Evolutionary conservation across 2,113 vertebrate species (phyloP).

Genomic region (Chunga burmeisteri): DNA sequence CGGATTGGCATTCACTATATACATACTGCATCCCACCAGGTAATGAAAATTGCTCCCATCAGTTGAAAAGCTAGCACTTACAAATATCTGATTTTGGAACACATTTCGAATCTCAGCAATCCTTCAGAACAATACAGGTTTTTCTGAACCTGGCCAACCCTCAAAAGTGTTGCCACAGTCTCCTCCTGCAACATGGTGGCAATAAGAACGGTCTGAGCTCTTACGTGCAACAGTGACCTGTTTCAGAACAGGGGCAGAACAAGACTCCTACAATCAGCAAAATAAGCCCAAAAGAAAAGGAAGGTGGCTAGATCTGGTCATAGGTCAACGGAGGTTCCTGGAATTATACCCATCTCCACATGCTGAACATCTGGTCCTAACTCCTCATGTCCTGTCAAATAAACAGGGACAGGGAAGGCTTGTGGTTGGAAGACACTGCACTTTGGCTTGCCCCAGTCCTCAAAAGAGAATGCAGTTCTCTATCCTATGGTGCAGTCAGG

Average conservation of each 20-base stretch:
- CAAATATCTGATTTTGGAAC: not conserved
- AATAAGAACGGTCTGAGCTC: not conserved
- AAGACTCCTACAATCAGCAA: not conserved
- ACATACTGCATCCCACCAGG: not conserved
- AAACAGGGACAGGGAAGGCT: not conserved
- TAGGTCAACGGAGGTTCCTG: not conserved
- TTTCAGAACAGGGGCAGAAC: not conserved
- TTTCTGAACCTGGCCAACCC: not conserved
- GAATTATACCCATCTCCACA: not conserved
- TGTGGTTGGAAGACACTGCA: not conserved
- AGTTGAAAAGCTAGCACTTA: not conserved
- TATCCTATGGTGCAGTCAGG: not conserved
- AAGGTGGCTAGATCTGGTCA: not conserved
- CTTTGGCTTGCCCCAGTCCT: not conserved
- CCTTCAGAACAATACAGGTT: not conserved
- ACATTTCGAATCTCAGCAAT: not conserved
- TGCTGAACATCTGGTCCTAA: not conserved
- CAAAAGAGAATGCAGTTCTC: not conserved
- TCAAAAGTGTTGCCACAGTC: not conserved
- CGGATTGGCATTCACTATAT: not conserved
- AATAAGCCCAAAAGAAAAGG: not conserved
- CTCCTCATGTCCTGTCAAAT: not conserved
- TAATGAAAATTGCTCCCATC: not conserved
- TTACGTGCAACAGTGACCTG: not conserved
- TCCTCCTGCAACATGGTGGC: not conserved